Evolutionary conservation across 2,888 invertebrate species (phyloP).

Genomic region (Sepioteuthis lessoniana): DNA sequence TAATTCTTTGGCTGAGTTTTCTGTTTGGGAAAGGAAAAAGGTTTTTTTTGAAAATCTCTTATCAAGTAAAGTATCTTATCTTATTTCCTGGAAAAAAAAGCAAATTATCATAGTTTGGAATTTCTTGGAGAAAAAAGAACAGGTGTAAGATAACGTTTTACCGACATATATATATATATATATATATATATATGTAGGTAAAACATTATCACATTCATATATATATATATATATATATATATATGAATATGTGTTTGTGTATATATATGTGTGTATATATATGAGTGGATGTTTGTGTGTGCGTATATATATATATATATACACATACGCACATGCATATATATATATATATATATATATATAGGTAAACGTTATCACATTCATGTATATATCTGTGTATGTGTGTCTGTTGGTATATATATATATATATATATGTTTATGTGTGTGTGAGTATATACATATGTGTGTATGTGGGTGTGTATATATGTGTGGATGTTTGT

Average conservation of each 20-base stretch:
- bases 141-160: neutral
- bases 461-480: no score
- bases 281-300: no score
- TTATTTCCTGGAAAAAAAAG: neutral
- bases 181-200: no score
- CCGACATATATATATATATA: no score
- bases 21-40: neutral
- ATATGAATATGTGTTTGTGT: neutral
- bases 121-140: neutral
- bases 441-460: neutral
- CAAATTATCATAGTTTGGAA: neutral
- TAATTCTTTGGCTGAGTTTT: neutral
- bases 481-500: no score
- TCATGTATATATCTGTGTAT: neutral
- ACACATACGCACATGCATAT: neutral
- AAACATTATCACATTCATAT: no score
- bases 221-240: neutral
- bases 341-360: conserved; percentile 38
- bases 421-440: neutral
- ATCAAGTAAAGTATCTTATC: neutral
- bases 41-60: neutral
- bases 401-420: no score
- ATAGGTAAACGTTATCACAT: neutral
- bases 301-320: no score
- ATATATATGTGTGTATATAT: neutral